Evolutionary conservation across 2,797 vertebrate genomes (phyloP).

Genomic region (Odontamblyopus lacepedii): DNA sequence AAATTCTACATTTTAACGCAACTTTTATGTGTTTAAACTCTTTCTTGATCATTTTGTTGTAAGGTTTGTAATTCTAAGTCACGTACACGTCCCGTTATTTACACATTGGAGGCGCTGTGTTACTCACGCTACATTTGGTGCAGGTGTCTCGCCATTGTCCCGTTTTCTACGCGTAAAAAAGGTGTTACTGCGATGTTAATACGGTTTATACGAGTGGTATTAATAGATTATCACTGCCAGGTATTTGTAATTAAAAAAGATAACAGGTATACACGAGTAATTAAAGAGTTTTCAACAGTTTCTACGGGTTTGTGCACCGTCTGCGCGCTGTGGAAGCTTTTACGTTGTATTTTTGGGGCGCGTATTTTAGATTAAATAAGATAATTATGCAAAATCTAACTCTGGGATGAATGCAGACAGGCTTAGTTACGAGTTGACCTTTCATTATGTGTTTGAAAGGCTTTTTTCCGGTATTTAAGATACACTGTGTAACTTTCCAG

Average conservation of each 20-base stretch:
- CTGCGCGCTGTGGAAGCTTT: too few species aligned
- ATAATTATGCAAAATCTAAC: too few species aligned
- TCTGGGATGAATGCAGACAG: too few species aligned
- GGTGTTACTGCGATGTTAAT: neutral
- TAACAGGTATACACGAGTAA: neutral
- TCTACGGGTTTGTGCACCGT: neutral
- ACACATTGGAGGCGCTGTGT: neutral
- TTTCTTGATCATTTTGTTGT: too few species aligned
- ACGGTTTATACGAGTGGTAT: neutral
- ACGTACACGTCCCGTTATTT: neutral
- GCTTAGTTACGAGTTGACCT: too few species aligned
- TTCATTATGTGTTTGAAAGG: too few species aligned
- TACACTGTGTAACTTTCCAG: too few species aligned
- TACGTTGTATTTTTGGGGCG: too few species aligned
- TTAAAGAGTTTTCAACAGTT: neutral
- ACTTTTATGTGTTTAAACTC: too few species aligned
- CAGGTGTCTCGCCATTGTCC: constrained; percentile 1
- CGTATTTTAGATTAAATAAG: too few species aligned
- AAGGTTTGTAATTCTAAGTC: neutral
- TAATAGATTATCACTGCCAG: neutral
- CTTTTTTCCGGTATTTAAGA: too few species aligned
- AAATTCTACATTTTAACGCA: neutral
- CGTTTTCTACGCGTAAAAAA: neutral
- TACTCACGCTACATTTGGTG: neutral
- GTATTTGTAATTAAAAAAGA: neutral